These are phyloP conservation scores for Galerucella calmariensis DNA, from an alignment of 2,888 invertebrate species.

Conservation along the genomic window DNA sequence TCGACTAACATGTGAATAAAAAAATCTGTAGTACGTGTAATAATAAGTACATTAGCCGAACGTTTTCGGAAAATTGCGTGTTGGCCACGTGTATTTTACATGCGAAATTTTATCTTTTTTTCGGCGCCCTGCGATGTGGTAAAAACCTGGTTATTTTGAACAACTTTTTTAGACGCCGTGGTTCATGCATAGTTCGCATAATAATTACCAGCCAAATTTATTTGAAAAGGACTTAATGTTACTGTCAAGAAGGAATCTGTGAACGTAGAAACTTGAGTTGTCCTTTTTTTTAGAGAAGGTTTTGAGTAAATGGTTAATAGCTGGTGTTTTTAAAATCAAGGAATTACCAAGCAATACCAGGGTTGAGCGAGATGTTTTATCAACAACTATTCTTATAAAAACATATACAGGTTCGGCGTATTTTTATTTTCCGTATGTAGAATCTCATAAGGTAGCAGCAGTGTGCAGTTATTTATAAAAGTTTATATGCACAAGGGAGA, in stretches of 20 bases:
- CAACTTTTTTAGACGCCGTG: slow-evolving; percentile 8
- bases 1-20: slow-evolving; percentile 27
- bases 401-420: too few relatives aligned
- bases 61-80: slow-evolving; percentile 43
- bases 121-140: slow-evolving; percentile 31
- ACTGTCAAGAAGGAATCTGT: not conserved
- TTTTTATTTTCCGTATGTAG: too few relatives aligned
- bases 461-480: too few relatives aligned
- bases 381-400: too few relatives aligned
- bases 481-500: too few relatives aligned
- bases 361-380: not conserved
- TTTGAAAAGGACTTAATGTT: not conserved
- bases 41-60: slow-evolving; percentile 42
- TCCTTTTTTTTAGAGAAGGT: not conserved
- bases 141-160: slow-evolving; percentile 11
- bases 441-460: too few relatives aligned
- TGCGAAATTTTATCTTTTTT: slow-evolving; percentile 39
- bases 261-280: not conserved
- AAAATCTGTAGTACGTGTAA: slow-evolving; percentile 35
- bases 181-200: not conserved
- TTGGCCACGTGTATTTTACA: slow-evolving; percentile 44
- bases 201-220: not conserved
- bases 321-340: not conserved
- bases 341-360: not conserved
- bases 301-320: not conserved